Evolutionary conservation across 1,140 invertebrate species (phyloP).

Genomic region (Leptestheria dahalacensis): DNA sequence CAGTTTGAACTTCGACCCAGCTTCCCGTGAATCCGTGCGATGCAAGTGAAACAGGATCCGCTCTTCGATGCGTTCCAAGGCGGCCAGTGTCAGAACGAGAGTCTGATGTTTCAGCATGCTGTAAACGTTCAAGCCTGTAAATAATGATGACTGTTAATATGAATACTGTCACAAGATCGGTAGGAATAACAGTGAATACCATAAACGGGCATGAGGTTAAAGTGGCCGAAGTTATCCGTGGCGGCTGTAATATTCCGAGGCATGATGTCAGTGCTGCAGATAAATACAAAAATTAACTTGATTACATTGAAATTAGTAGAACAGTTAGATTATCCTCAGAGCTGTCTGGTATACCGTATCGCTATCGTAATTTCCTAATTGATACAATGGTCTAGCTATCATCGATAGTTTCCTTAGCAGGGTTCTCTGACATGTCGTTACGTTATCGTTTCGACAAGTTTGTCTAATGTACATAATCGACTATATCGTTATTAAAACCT

Average conservation of each 20-base stretch:
- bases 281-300: conserved; percentile 19
- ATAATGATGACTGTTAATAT: too few species aligned
- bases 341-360: too few species aligned
- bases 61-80: conserved; percentile 71
- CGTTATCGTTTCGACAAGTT: too few species aligned
- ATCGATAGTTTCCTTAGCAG: too few species aligned
- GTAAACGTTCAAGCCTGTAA: conserved; percentile 46
- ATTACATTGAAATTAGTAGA: too few species aligned
- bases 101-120: conserved; percentile 93
- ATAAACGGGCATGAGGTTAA: conserved; percentile 93
- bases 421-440: too few species aligned
- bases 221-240: conserved; percentile 51
- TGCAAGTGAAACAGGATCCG: conserved; percentile 64
- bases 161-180: too few species aligned
- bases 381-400: too few species aligned
- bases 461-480: too few species aligned
- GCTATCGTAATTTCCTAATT: too few species aligned
- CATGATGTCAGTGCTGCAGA: conserved; percentile 64
- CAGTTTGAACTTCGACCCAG: conserved; percentile 3
- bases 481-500: too few species aligned
- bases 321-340: too few species aligned
- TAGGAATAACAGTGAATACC: conserved; percentile 39
- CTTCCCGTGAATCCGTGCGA: conserved; percentile 34
- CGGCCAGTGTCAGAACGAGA: conserved; percentile 68
- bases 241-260: conserved; percentile 72